Base-by-base conservation (phyloP, 2,797 vertebrate species). In the Petrocephalus schoutedeni region DNA sequence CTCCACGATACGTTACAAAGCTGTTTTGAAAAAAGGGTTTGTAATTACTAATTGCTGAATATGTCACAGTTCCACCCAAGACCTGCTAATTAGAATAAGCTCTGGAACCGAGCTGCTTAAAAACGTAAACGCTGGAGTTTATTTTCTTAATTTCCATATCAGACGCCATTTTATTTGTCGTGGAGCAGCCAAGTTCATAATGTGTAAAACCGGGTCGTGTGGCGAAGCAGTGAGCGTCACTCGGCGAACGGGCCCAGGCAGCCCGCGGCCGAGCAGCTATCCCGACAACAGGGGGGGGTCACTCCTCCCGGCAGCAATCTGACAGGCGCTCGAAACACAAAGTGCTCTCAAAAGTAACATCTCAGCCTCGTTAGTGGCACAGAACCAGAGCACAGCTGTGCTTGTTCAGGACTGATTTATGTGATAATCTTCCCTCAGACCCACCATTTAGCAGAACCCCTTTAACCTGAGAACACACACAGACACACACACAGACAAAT, bases 61-160 rank as follows among this genome's bases (percentile, higher is more conserved):
- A 6, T 51, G 82, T 85, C 82, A 54, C 53, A 28, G 53, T 54
- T 56, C 51, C 45, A 54, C 21, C 82, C 82, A 32, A 85, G 82
- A n/a, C 49, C 82, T 23, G 5, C 49, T 85, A 21, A 54, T 54
- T 56, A 85, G 51, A 51, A 54, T 12, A 85, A 85, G 49, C 51
- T 56, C 80, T 83, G 45, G 51, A 83, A 85, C 83, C 56, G 59
- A 58, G 85, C 16, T 56, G 85, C 56, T 86, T 86, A 86, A 86
- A 10, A 61, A 86, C 64, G 41, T 4, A 41, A 61, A 36, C 57
- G 4, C 36, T 23, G 57, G 32, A 64, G 21, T 64, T 45, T 49
- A 86, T 86, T 86, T 51, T 45, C 82, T 51, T 86, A 61, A 86
- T 61, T 86, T 58, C 57, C 12, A 36, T 41, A 64, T 51, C 16